Conservation (phyloP, 2,113 vertebrate genomes). For the Tetrax tetrax region DNA sequence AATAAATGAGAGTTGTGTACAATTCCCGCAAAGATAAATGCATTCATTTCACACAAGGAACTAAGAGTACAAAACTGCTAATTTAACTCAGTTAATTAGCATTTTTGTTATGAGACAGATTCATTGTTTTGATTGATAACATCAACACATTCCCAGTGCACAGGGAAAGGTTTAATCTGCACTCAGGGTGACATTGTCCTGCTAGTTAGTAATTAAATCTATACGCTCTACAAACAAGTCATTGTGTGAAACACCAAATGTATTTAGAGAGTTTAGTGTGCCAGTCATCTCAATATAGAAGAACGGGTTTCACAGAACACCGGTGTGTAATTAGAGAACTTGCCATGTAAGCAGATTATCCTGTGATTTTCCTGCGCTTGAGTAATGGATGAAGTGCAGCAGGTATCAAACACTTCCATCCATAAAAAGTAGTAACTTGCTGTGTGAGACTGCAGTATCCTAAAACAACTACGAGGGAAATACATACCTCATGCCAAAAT, state of each 20-base stretch:
- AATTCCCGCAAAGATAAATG: background rate
- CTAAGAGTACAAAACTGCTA: background rate
- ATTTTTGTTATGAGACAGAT: conserved; percentile 1
- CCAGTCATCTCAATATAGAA: background rate
- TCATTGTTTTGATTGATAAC: conserved; percentile 11
- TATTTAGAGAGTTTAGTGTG: background rate
- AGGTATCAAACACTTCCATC: background rate
- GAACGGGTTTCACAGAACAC: background rate
- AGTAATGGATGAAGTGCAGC: background rate
- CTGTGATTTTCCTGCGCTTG: background rate
- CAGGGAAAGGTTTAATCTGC: background rate
- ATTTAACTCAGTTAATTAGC: conserved; percentile 1
- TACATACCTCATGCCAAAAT: background rate
- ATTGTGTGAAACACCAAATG: background rate
- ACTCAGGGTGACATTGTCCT: background rate
- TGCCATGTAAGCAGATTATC: background rate
- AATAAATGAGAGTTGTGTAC: background rate
- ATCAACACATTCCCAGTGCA: background rate
- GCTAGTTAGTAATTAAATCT: conserved; percentile 9
- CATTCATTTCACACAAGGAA: background rate
- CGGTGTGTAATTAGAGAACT: background rate
- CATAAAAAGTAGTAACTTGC: background rate
- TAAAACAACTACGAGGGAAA: background rate
- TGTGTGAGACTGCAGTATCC: background rate
- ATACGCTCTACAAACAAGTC: background rate